Base-by-base conservation (phyloP, 1,140 invertebrate species). In the Euura saliciscinereae region DNA sequence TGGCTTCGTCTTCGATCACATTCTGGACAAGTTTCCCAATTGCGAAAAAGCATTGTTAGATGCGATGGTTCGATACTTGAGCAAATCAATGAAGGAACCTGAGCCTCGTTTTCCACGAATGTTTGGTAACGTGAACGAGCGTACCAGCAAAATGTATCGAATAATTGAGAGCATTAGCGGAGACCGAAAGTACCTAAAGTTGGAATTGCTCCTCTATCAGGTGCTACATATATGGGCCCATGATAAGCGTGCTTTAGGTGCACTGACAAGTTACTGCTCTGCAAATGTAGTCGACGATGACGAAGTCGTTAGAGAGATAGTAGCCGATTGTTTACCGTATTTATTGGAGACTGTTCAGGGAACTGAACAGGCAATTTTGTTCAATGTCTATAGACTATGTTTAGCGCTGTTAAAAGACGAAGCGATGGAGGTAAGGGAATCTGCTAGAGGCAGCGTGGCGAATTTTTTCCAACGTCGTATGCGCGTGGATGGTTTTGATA, bases 361-460 rank as follows among this genome's bases (percentile, higher is more conserved):
- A 2, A 45, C 79, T n/a, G 59, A 51, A 8, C 7, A 64, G 3
- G 28, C 13, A 28, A 72, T 71, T 44, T 73, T 70, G 46, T 67
- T 76, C 51, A 72, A 1, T 1, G 7, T 74, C n/a, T 68, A 75
- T n/a, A 69, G 75, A 44, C 75, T 75, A 6, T 76, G 75, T 64
- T 73, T 82, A 43, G 70, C 79, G 68, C 45, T 82, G 5, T 4
- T 81, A 11, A 80, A 79, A 65, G 79, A 82, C 42, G 80, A 82
- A 13, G 68, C 76, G 8, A 2, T 4, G 4, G 76, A 75, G 6
- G 76, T 82, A 69, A 68, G 74, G n/a, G 59, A 78, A 65, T 28
- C 46, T 8, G 67, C 74, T 3, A 71, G 59, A 7, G 64, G 68
- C 0, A 71, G n/a, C 65, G 6, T 78, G 3, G 44, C 66, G 4